Evolutionary conservation across 2,113 vertebrate species (phyloP).

Genomic region (Daphoenositta chrysoptera): DNA sequence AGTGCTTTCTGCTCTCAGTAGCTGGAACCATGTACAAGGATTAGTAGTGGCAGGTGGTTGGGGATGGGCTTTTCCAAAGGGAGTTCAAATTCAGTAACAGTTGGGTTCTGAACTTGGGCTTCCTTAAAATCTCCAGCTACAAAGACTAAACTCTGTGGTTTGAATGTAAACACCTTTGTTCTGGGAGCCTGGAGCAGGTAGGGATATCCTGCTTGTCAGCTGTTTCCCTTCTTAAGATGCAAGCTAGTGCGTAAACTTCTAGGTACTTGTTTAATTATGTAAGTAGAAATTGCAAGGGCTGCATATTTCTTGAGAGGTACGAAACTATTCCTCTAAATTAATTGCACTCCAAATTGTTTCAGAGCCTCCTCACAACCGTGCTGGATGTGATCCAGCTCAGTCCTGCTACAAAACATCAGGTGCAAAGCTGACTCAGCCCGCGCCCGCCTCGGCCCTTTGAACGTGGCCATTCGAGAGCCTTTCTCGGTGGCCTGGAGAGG

Average conservation of each 20-base stretch:
- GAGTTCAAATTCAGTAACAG: not conserved
- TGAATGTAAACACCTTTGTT: not conserved
- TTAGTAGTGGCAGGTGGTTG: not conserved
- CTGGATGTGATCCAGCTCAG: not conserved
- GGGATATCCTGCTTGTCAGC: not conserved
- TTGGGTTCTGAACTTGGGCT: not conserved
- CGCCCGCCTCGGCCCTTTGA: accelerated
- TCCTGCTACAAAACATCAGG: not conserved
- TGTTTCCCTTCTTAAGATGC: not conserved
- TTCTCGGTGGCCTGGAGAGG: not conserved
- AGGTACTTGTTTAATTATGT: not conserved
- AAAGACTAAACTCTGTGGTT: not conserved
- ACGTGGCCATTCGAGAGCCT: accelerated
- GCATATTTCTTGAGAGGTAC: not conserved
- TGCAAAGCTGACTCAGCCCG: not conserved
- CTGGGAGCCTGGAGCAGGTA: not conserved
- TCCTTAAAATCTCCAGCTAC: not conserved
- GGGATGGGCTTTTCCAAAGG: not conserved
- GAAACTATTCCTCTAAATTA: not conserved
- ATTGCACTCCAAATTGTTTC: not conserved
- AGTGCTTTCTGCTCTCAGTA: not conserved
- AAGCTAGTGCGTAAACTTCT: not conserved
- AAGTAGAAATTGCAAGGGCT: not conserved
- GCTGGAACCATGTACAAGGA: accelerated
- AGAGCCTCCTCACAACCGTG: not conserved